phyloP scores from a whole-genome alignment of 2,888 invertebrate species.

The Rhagophthalmus giganteus region DNA sequence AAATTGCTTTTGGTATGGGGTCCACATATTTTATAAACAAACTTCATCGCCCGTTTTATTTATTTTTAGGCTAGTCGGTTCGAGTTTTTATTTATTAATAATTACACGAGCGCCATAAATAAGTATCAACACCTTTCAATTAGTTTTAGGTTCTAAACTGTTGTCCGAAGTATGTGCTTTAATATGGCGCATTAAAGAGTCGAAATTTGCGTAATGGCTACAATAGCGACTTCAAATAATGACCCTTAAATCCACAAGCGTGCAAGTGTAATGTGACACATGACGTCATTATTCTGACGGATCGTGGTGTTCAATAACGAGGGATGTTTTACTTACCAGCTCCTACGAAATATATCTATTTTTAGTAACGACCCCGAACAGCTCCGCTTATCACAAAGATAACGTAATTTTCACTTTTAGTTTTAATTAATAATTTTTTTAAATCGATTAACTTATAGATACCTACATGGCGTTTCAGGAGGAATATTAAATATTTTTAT shows the following conservation, averaged over 20 bases:
- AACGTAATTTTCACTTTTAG: too few relatives aligned
- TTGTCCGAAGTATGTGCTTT: not conserved
- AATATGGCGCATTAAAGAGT: conserved; percentile 6
- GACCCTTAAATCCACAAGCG: conserved; percentile 47
- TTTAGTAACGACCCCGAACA: too few relatives aligned
- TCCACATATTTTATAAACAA: conserved; percentile 18
- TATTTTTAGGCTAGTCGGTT: not conserved
- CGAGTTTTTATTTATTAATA: not conserved
- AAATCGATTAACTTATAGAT: not conserved
- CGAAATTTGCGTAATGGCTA: conserved; percentile 17
- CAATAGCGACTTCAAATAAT: conserved; percentile 31
- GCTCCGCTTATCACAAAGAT: too few relatives aligned
- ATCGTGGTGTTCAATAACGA: conserved; percentile 53
- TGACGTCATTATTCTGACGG: conserved; percentile 54
- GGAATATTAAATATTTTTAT: too few relatives aligned
- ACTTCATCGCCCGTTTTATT: conserved; percentile 12
- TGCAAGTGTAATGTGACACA: conserved; percentile 55
- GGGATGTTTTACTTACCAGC: conserved; percentile 43
- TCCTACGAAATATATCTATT: too few relatives aligned
- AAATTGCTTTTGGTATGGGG: conserved; percentile 23
- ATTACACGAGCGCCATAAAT: not conserved
- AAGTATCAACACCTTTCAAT: not conserved
- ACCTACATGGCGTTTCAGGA: not conserved
- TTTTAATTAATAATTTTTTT: not conserved
- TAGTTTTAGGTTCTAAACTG: not conserved